A percentile compares a stretch with the other conserved stretches of the same genome.
Conservation (phyloP, 2,888 invertebrate genomes). For the Sthenelais limicola region DNA sequence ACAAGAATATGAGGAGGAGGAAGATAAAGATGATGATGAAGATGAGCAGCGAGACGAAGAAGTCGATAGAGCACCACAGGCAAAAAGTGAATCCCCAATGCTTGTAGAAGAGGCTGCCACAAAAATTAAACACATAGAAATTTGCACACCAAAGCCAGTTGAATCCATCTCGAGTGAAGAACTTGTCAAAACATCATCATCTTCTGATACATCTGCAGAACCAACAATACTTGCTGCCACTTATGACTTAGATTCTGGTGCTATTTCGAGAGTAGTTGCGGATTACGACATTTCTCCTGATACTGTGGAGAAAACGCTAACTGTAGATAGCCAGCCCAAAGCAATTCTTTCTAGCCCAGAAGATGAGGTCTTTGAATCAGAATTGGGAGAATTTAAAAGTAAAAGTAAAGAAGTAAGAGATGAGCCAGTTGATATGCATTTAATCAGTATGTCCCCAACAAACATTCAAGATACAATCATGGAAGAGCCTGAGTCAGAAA, state of each 20-base stretch:
- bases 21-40: not conserved
- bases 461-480: constrained; percentile 40
- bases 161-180: constrained; percentile 62
- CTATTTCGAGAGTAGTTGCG: constrained; percentile 73
- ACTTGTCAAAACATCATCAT: constrained; percentile 67
- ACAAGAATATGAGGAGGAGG: constrained; percentile 32
- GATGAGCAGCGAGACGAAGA: constrained; percentile 14
- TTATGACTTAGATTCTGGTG: constrained; percentile 78
- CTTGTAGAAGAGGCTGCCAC: constrained; percentile 21
- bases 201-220: constrained; percentile 89
- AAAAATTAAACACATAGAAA: constrained; percentile 14
- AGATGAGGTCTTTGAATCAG: constrained; percentile 72
- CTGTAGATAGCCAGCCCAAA: constrained; percentile 75
- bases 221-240: constrained; percentile 90
- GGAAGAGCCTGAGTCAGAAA: constrained; percentile 52
- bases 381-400: constrained; percentile 59
- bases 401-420: constrained; percentile 45
- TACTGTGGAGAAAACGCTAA: constrained; percentile 71
- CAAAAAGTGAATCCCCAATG: not conserved
- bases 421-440: constrained; percentile 52
- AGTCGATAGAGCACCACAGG: not conserved
- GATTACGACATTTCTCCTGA: constrained; percentile 70
- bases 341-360: constrained; percentile 71
- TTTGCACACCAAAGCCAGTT: constrained; percentile 31
- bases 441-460: constrained; percentile 35